Base-by-base conservation (phyloP, 1,140 invertebrate species). In the Ceratosolen solmsi region DNA sequence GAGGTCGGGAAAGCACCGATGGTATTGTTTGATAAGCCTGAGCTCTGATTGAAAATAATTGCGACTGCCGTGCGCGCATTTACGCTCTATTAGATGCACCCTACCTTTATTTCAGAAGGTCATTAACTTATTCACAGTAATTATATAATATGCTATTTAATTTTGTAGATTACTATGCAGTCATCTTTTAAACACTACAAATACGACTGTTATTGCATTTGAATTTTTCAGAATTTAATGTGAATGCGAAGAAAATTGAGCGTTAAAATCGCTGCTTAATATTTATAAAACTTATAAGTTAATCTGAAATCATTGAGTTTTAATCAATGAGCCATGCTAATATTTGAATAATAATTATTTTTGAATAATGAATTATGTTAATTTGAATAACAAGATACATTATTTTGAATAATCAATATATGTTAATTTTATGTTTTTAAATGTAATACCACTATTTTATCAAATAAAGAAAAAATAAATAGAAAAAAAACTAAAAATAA, bases 11-110 rank as follows among this genome's bases (percentile, higher is more conserved):
- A 54, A 76, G 38, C 22, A 41, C 8, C 27, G 58, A 63, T 77
- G 38, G 58, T 15, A 36, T 49, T 33, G 36, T 38, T 60, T 33
- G 60, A 77, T 65, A 77, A 77, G 41, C 27, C 22, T 22, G 27
- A 46, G 54, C 25, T 76, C 36, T 36, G 33, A 76, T 76, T 76
- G 36, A 76, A 76, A 76, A 76, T 63, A 76, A 76, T 76, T 76
- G 74, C 36, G 20, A 70, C 38, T 70, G 65, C 65, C 22, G 65
- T 7, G 33, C 36, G 74, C 15, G 36, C 20, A 9, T 63, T 36
- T 30, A 17, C 20, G n/a, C 22, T 56, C 36, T 33, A 63, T 58
- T 75, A 75, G 27, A 54, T 75, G 58, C 58, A 58, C 8, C 58
- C 15, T 20, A 41, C 15, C n/a, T 76, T 76, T 72, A 72, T 46